These are phyloP conservation scores for Lota lota DNA, from an alignment of 2,113 vertebrate genomes.

Conservation along the genomic window DNA sequence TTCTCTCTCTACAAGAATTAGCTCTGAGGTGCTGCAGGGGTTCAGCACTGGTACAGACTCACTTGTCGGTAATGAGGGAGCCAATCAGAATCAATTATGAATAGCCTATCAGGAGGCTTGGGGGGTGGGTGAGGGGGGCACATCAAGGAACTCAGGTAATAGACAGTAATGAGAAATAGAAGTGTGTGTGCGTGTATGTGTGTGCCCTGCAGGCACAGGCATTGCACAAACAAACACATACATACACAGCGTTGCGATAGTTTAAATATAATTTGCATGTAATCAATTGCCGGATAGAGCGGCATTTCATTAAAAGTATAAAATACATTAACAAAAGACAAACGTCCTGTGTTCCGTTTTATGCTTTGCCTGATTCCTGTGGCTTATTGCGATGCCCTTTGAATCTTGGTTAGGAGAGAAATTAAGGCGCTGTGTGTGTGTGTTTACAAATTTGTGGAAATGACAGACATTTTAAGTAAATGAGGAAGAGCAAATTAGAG, in stretches of 20 bases:
- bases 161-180: constrained; percentile 67
- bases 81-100: constrained; percentile 74
- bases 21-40: constrained; percentile 44
- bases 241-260: no score
- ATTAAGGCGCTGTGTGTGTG: neutral
- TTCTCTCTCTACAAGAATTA: constrained; percentile 39
- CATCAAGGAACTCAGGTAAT: constrained; percentile 59
- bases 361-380: constrained; percentile 18
- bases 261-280: no score
- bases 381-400: constrained; percentile 54
- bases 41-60: constrained; percentile 43
- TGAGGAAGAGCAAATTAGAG: neutral
- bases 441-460: neutral
- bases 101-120: constrained; percentile 62
- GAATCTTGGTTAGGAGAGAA: constrained; percentile 51
- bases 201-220: constrained; percentile 30
- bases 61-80: constrained; percentile 66
- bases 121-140: constrained; percentile 29
- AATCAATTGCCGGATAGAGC: no score
- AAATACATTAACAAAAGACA: no score
- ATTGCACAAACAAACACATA: no score
- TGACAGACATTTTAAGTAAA: no score
- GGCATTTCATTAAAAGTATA: no score
- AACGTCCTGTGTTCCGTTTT: no score
- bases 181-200: constrained; percentile 38